phyloP scores from a whole-genome alignment of 2,113 vertebrate species.

The Petrocephalus microphthalmus region DNA sequence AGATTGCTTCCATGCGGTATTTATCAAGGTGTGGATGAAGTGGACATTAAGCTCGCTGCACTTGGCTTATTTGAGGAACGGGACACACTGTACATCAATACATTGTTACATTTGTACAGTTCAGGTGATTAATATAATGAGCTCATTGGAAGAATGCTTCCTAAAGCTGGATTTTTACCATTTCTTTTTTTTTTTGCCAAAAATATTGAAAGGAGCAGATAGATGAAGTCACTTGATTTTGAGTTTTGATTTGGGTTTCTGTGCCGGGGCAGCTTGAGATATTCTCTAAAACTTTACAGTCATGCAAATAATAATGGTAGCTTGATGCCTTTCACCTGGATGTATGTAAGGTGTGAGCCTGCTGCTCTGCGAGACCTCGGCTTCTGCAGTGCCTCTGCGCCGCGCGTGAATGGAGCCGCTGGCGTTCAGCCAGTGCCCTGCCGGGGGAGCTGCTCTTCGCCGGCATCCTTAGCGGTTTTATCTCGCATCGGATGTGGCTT shows the following conservation, averaged over 20 bases:
- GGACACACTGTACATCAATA: not conserved
- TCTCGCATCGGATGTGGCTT: not conserved
- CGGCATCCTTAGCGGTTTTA: not conserved
- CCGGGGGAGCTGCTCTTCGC: not conserved
- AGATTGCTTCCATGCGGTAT: not conserved
- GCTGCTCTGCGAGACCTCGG: not conserved
- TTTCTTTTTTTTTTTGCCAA: not conserved
- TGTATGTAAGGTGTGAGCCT: not conserved
- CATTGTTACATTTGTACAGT: not conserved
- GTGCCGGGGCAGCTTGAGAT: not conserved
- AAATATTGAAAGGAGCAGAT: no score
- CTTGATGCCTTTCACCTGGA: not conserved
- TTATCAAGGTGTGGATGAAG: not conserved
- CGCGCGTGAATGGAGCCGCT: not conserved
- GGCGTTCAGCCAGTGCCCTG: not conserved
- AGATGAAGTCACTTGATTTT: no score
- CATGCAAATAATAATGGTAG: no score
- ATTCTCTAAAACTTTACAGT: not conserved
- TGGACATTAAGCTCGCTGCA: not conserved
- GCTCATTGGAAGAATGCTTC: not conserved
- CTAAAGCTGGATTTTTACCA: not conserved
- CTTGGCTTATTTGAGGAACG: not conserved
- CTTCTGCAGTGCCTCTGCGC: not conserved
- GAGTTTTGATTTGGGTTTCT: no score
- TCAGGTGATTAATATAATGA: not conserved